Evolutionary conservation across 2,797 vertebrate genomes (phyloP), one percentile per base, ranked within the genome.

Genomic region (Heliangelus exortis): DNA sequence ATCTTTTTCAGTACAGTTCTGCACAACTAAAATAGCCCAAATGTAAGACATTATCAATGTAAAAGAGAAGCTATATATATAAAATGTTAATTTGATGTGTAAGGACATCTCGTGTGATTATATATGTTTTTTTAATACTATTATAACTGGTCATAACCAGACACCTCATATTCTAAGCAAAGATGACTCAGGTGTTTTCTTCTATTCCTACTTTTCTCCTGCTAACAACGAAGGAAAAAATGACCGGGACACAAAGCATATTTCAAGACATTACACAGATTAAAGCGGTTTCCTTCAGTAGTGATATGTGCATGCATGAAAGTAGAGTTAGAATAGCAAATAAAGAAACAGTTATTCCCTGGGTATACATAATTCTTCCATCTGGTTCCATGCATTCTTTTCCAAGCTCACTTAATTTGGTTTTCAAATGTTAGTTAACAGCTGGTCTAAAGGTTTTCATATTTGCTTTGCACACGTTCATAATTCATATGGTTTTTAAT

Each of bases 361-460:
- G 71, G 83, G 71, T 96, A 89, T 94, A 87, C 92, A 92, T 93
- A 96, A 97, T 97, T 97, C 91, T 93, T 98, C 98, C 97, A 97
- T 98, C 98, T 98, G 98, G 76, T 41, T 41, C 39, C 39, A 41
- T 98, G 74, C 94, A 96, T 98, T 97, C 96, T 97, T 97, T 97
- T 96, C 94, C 65, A 94, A 97, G 97, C 83, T 96, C 96, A 96
- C 90, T 97, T 97, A 88, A 94, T 97, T 96, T 98, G 94, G 67
- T 97, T 98, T 98, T 97, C 92, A 97, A 97, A 97, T 97, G 96
- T 90, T 97, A 97, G 66, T 68, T 97, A 98, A 97, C 97, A 98
- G 97, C 96, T 98, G 97, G 87, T 96, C 61, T 96, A 97, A 98
- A 97, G 93, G 92, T 97, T 98, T 97, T 97, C 86, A 53, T 97